Conservation (phyloP, 2,113 vertebrate species). For the Amblyornis subalaris region DNA sequence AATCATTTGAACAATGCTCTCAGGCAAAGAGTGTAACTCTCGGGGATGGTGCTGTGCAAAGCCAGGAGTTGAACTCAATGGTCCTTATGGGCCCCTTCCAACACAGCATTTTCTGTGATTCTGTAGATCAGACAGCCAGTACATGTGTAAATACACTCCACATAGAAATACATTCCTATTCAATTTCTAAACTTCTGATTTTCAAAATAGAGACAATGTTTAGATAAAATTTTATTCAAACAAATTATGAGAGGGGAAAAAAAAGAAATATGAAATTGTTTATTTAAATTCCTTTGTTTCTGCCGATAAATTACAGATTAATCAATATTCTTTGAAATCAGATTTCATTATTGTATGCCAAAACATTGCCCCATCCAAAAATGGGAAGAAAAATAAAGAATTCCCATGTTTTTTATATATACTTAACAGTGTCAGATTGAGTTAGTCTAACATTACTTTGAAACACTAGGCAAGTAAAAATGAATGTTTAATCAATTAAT, state of each 20-base stretch:
- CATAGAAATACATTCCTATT: not conserved
- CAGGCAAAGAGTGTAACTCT: not conserved
- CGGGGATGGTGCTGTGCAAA: not conserved
- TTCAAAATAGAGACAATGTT: not conserved
- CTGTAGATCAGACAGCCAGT: not conserved
- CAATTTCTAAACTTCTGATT: not conserved
- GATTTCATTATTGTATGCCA: not conserved
- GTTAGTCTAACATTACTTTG: not conserved
- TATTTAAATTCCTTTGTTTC: not conserved
- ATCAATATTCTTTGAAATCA: not conserved
- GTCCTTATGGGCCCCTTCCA: not conserved
- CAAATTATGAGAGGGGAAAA: not conserved
- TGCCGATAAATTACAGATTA: not conserved
- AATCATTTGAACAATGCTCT: not conserved
- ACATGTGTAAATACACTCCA: not conserved
- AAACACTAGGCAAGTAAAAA: slow-evolving; percentile 23
- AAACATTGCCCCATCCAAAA: not conserved
- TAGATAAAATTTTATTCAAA: not conserved
- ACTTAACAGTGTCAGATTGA: not conserved
- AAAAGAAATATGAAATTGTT: not conserved
- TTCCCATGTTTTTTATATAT: not conserved
- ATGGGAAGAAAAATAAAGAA: not conserved
- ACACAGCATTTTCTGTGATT: not conserved
- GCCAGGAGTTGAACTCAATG: not conserved
- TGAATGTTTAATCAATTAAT: slow-evolving; percentile 25